Evolutionary conservation across 2,113 vertebrate species (phyloP), one percentile per base, ranked within the genome.

Genomic region (Nibea albiflora): DNA sequence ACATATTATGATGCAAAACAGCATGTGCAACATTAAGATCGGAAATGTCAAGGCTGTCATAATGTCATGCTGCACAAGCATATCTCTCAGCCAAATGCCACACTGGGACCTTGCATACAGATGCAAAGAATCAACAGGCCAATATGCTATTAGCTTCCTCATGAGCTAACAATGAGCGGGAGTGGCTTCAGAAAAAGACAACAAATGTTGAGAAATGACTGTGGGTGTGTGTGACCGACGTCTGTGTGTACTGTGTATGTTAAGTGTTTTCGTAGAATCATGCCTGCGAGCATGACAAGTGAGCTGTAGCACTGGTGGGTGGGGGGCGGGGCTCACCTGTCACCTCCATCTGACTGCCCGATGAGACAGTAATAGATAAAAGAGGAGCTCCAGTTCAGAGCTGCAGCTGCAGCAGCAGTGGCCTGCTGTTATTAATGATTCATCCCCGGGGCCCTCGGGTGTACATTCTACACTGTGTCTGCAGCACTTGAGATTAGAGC

Each of bases 21-120:
- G 83, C 66, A 24, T 76, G 83, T 75, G 81, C 85, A 94, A 90
- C 90, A 93, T 92, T 93, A 93, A 81, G 78, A 87, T 88, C 84
- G 76, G 84, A 94, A 94, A 95, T 94, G 93, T 92, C 93, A 94
- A 67, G 54, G 76, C 81, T 86, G 90, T 94, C 92, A 93, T 94
- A 92, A 93, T 93, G 93, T 90, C 88, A 91, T 81, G 57, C 81
- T 83, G 81, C 88, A 89, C 89, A 81, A 92, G 89, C 86, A 81
- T 90, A 89, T 93, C 91, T 91, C 83, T 74, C 80, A 81, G 87
- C 89, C 90, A 93, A 95, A 93, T 93, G 92, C 86, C 90, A 94
- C 75, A 63, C 72, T 24, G 73, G 85, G 71, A 81, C 88, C 72
- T 24, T 85, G 93, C 88, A 94, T 94, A 87, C 87, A 84, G 79